Evolutionary conservation across 2,888 invertebrate species (phyloP).

Genomic region (Diaperis boleti): DNA sequence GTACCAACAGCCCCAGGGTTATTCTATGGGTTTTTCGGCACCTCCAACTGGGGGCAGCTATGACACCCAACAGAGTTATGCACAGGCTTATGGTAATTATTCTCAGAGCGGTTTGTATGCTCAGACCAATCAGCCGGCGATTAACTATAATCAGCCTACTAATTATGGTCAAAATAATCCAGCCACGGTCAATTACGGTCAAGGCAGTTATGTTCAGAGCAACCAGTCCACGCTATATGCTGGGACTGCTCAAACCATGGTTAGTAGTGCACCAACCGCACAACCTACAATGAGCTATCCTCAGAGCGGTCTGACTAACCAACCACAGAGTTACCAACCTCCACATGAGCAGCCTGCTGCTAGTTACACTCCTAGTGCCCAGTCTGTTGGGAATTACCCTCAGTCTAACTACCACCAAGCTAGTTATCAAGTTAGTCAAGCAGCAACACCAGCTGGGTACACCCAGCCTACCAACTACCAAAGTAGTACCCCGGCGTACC

Average conservation of each 20-base stretch:
- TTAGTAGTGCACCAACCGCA: not conserved
- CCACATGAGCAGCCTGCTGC: not conserved
- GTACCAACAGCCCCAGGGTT: not conserved
- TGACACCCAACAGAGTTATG: not conserved
- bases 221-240: not conserved
- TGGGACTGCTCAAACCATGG: not conserved
- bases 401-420: constrained; percentile 1
- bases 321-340: not conserved
- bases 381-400: not conserved
- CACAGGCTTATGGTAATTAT: not conserved
- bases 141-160: too few relatives aligned
- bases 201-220: not conserved
- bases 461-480: not conserved
- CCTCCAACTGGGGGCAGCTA: not conserved
- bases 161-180: constrained; percentile 7
- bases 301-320: not conserved
- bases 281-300: not conserved
- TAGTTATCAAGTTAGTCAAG: not conserved
- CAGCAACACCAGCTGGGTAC: not conserved
- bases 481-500: not conserved
- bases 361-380: not conserved
- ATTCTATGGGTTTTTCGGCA: constrained; percentile 1
- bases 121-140: too few relatives aligned
- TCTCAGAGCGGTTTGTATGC: not conserved
- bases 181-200: not conserved